A percentile compares a stretch with the other conserved stretches of the same genome.
Conservation (phyloP, 2,797 vertebrate species). For the Coccyzus lansbergi region DNA sequence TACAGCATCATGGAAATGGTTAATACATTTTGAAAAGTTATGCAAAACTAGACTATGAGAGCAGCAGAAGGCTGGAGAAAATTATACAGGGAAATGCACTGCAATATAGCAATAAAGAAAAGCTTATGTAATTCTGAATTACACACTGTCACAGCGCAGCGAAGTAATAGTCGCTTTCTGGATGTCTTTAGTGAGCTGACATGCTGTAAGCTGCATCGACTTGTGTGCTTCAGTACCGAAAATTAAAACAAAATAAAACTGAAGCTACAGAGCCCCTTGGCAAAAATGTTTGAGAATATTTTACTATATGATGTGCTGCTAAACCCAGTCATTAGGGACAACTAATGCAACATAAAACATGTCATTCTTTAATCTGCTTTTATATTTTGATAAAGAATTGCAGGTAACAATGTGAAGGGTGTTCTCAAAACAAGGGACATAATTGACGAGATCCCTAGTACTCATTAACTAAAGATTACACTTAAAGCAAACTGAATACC, state of each 20-base stretch:
- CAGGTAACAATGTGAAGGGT: conserved; percentile 18
- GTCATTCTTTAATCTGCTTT: conserved; percentile 46
- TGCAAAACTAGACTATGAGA: neutral
- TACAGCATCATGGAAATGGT: neutral
- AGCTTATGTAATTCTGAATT: conserved; percentile 42
- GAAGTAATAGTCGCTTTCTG: conserved; percentile 18
- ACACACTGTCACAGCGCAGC: neutral
- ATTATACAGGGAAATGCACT: conserved; percentile 35
- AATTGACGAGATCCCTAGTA: conserved; percentile 30
- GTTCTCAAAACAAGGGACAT: conserved; percentile 50
- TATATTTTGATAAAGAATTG: conserved; percentile 59
- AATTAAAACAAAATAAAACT: conserved; percentile 50
- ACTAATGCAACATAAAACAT: conserved; percentile 28
- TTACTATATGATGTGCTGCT: conserved; percentile 1
- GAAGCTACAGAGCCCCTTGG: conserved; percentile 16
- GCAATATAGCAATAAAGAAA: conserved; percentile 41
- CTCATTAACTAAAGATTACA: conserved; percentile 41
- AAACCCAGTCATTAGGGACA: conserved; percentile 3
- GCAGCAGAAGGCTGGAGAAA: conserved; percentile 32
- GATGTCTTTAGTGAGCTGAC: neutral
- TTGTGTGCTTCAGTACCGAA: conserved; percentile 1
- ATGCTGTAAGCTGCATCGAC: neutral
- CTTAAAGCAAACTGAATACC: conserved; percentile 13
- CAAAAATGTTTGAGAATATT: conserved; percentile 51
- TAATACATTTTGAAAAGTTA: conserved; percentile 52